Evolutionary conservation across 1,140 invertebrate species (phyloP), one percentile per base, ranked within the genome.

Genomic region (Drosophila sp.): DNA sequence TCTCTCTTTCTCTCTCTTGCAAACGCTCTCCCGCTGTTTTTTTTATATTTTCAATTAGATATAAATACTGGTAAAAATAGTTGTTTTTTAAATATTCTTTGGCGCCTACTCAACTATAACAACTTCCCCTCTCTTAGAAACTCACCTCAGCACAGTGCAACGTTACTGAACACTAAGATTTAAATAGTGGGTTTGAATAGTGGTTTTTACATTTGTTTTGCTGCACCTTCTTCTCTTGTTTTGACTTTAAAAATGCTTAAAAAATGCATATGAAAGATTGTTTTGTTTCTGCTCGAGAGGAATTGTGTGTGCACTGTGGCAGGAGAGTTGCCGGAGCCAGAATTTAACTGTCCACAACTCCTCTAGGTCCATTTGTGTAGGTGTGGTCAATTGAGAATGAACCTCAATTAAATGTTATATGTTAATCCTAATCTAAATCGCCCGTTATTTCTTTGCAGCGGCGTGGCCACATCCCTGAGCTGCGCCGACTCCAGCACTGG

Each of bases 401-500:
- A 25, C 23, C 23, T 50, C 44, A 27, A 27, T 50, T 27, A 50
- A 50, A 50, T 50, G 23, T 50, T 27, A 50, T 50, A 50, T 10
- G 44, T 27, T 50, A 50, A 50, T 27, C 23, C 23, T 50, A 50
- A 27, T 50, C 44, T 50, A 27, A 50, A 27, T 50, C 11, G 8
- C 23, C 23, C 3, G 23, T 3, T 50, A 27, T 61, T 30, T 30
- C 6, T 61, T 65, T 90, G 72, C 93, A 96, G 95, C 93, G 95
- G 95, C 41, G 95, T 96, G 56, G 95, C 86, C 73, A 92, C 95
- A 44, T 93, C 95, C 29, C 93, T 94, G 60, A 94, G 95, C 68
- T 95, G 95, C 79, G 94, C 95, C 11, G 95, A 95, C 76, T 93
- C 93, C 86, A 95, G 94, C 87, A 95, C 95, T 76, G 94, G 94